These are phyloP conservation scores for Nymphalis io DNA, from an alignment of 1,140 invertebrate genomes.

Conservation along the genomic window DNA sequence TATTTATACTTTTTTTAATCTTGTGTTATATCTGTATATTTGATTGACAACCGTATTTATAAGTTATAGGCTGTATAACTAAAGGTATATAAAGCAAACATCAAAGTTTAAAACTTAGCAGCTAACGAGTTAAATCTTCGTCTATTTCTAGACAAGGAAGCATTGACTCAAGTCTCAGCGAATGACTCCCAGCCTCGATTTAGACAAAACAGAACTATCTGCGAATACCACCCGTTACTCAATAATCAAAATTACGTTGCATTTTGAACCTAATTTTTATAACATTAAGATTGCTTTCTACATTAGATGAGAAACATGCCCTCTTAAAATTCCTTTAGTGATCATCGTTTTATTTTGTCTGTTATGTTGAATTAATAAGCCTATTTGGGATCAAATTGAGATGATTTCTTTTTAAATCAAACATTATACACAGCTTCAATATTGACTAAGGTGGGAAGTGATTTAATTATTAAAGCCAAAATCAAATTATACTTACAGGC, in stretches of 20 bases:
- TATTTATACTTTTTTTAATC: too few species aligned
- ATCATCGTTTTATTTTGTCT: conserved; percentile 32
- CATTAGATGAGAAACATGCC: conserved; percentile 16
- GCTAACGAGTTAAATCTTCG: conserved; percentile 20
- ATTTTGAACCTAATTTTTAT: conserved; percentile 20
- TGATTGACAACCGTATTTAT: too few species aligned
- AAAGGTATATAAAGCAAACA: neutral
- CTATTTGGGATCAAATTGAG: neutral
- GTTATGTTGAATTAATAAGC: conserved; percentile 21
- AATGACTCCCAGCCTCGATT: conserved; percentile 29
- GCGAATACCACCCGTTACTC: conserved; percentile 22
- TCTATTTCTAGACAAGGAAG: conserved; percentile 40
- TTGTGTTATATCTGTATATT: too few species aligned
- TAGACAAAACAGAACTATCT: conserved; percentile 33
- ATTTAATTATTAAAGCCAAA: too few species aligned
- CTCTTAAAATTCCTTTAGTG: conserved; percentile 29
- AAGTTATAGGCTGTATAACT: neutral
- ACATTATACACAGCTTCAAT: neutral
- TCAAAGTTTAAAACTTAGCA: conserved; percentile 16
- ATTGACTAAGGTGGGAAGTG: too few species aligned
- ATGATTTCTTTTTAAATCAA: neutral
- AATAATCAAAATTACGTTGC: neutral
- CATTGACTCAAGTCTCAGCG: conserved; percentile 34
- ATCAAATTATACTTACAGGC: too few species aligned
- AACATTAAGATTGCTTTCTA: neutral